phyloP scores from a whole-genome alignment of 2,797 vertebrate species.

The Esox masquinongy region DNA sequence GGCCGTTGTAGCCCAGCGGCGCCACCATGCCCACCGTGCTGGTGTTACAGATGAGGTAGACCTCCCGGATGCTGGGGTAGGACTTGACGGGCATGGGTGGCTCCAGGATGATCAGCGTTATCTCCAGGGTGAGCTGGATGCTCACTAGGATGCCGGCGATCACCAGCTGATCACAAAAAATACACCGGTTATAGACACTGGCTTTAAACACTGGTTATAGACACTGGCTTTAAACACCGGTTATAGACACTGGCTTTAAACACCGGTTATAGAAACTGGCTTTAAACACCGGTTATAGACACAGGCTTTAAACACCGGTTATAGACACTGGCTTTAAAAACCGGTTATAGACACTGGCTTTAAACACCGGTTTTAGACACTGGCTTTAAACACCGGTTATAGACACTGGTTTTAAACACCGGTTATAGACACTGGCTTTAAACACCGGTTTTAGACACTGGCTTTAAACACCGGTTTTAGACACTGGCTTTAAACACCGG shows the following conservation, averaged over 20 bases:
- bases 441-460: too few species aligned
- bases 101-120: constrained; percentile 92
- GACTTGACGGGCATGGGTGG: constrained; percentile 92
- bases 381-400: too few species aligned
- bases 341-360: too few species aligned
- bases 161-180: constrained; percentile 52
- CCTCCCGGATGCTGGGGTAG: constrained; percentile 94
- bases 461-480: not conserved
- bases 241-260: too few species aligned
- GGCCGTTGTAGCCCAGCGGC: constrained; percentile 93
- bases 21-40: constrained; percentile 95
- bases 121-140: constrained; percentile 88
- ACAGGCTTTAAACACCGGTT: too few species aligned
- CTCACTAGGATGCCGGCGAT: constrained; percentile 93
- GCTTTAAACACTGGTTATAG: too few species aligned
- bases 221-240: too few species aligned
- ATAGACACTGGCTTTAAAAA: too few species aligned
- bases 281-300: not conserved
- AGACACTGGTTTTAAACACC: too few species aligned
- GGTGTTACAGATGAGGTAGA: constrained; percentile 98
- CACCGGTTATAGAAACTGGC: too few species aligned
- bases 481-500: not conserved
- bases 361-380: not conserved
- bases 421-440: too few species aligned
- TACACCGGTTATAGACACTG: not conserved